Evolutionary conservation across 2,113 vertebrate genomes (phyloP).

Genomic region (Meles meles): DNA sequence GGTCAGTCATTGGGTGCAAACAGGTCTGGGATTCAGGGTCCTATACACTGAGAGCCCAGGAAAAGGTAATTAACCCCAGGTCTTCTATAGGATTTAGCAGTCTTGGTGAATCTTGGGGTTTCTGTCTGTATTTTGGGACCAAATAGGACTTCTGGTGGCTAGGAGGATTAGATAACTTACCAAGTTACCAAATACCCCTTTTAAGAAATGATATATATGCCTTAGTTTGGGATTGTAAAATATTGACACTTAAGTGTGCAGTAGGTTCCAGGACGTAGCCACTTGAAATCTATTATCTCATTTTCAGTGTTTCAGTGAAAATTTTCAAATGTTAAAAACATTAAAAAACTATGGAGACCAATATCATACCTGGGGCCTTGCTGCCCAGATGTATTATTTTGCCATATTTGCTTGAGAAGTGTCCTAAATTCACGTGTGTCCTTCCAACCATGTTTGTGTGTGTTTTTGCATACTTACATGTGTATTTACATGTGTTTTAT

Average conservation of each 20-base stretch:
- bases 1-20: not conserved
- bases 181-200: not conserved
- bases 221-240: conserved; percentile 18
- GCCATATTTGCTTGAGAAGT: not conserved
- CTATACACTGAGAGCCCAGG: not conserved
- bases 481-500: not conserved
- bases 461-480: not conserved
- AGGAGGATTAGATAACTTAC: conserved; percentile 29
- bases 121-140: not conserved
- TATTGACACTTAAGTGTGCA: not conserved
- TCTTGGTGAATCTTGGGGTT: not conserved
- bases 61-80: not conserved
- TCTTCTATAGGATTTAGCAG: not conserved
- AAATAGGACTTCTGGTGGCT: not conserved
- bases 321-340: not conserved
- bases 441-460: not conserved
- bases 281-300: not conserved
- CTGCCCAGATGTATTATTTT: not conserved
- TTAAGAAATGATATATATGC: not conserved
- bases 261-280: not conserved
- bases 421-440: not conserved
- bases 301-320: conserved; percentile 37
- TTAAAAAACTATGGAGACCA: not conserved
- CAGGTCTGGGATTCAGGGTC: not conserved
- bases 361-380: not conserved